Conservation (phyloP, 2,797 vertebrate species). For the Lophotriccus pileatus region DNA sequence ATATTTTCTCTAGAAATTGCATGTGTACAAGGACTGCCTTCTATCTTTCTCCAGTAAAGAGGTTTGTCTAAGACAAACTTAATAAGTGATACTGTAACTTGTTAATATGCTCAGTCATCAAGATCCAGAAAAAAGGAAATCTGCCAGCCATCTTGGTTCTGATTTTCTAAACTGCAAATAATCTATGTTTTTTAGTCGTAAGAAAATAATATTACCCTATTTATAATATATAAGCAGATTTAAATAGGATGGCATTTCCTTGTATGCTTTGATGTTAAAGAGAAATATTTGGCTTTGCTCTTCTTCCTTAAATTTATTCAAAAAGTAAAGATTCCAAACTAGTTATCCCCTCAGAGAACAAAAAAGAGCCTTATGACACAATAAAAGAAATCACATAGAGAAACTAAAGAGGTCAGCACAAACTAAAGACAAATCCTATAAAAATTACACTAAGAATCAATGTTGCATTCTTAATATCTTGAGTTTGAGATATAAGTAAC, state of each 20-base stretch:
- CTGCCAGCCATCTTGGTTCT: neutral
- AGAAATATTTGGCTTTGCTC: neutral
- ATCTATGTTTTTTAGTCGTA: neutral
- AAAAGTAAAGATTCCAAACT: neutral
- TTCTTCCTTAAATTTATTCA: neutral
- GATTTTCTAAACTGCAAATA: neutral
- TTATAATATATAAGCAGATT: neutral
- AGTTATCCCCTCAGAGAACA: neutral
- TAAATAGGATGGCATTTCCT: neutral
- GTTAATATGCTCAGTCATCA: neutral
- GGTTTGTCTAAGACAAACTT: neutral
- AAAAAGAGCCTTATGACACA: neutral
- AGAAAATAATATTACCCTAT: neutral
- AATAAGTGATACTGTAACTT: neutral
- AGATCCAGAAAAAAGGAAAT: neutral
- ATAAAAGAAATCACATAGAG: slow-evolving; percentile 6
- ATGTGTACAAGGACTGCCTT: neutral
- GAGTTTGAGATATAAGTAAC: neutral
- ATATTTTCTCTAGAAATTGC: neutral
- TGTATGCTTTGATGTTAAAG: neutral
- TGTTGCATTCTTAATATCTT: neutral
- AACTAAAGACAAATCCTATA: slow-evolving; percentile 19
- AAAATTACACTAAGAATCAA: neutral
- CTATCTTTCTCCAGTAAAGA: neutral
- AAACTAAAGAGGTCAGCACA: slow-evolving; percentile 67